Conservation (phyloP, 2,888 invertebrate genomes). For the Choreutis nemorana region DNA sequence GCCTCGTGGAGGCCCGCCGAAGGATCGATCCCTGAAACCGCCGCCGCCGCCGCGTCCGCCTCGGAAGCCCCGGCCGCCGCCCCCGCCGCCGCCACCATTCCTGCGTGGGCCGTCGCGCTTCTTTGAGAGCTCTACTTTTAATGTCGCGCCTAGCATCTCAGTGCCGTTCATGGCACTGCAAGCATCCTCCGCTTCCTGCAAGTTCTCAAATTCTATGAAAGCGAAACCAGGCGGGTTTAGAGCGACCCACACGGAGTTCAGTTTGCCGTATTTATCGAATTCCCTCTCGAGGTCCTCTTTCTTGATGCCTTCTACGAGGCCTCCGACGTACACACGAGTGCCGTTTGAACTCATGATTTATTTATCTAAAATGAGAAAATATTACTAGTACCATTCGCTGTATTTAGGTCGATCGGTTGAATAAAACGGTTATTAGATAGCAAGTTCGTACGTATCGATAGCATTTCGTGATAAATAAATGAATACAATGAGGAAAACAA, state of each 20-base stretch:
- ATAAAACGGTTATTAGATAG: not conserved
- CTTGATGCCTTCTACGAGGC: conserved; percentile 86
- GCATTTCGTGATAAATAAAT: conserved; percentile 27
- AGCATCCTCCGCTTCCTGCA: conserved; percentile 89
- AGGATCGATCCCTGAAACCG: conserved; percentile 47
- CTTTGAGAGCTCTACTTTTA: conserved; percentile 88
- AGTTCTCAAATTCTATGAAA: conserved; percentile 90
- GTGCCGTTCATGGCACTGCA: conserved; percentile 89
- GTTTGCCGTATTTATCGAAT: conserved; percentile 91
- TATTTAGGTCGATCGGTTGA: conserved; percentile 4
- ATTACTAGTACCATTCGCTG: conserved; percentile 4
- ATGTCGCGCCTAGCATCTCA: conserved; percentile 85
- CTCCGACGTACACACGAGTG: conserved; percentile 90
- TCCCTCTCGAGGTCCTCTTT: conserved; percentile 92
- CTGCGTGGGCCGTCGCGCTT: conserved; percentile 78
- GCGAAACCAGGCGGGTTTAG: conserved; percentile 95
- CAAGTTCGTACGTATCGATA: not conserved
- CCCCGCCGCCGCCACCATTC: conserved; percentile 67
- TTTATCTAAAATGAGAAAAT: conserved; percentile 16
- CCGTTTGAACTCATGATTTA: conserved; percentile 56
- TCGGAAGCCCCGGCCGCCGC: conserved; percentile 51
- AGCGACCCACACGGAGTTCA: conserved; percentile 93
- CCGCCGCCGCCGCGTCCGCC: conserved; percentile 44
- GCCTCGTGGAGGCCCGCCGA: conserved; percentile 56
- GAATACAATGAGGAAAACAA: conserved; percentile 58